A percentile compares a stretch with the other conserved stretches of the same genome.
phyloP scores from a whole-genome alignment of 2,888 invertebrate genomes.

The Amphipoea oculea region DNA sequence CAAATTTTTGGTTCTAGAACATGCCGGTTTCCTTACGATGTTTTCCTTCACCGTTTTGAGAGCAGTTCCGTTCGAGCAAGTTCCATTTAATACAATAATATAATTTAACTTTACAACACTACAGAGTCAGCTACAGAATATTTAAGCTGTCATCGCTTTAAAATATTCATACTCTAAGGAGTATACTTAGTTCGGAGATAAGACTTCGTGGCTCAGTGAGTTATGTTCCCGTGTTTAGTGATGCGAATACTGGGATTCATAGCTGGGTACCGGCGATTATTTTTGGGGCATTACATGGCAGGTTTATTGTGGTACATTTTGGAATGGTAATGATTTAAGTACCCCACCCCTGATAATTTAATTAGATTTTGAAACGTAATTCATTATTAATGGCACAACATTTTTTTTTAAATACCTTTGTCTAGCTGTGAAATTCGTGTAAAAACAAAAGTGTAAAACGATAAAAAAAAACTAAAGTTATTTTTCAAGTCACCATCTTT shows the following conservation, averaged over 20 bases:
- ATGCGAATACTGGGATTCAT: constrained; percentile 51
- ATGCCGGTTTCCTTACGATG: too few relatives aligned
- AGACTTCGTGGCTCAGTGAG: constrained; percentile 62
- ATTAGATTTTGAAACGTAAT: neutral
- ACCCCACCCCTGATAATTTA: neutral
- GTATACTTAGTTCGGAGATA: constrained; percentile 58
- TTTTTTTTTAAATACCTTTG: too few relatives aligned
- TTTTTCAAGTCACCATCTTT: too few relatives aligned
- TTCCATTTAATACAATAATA: neutral
- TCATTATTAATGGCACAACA: too few relatives aligned
- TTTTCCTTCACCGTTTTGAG: too few relatives aligned
- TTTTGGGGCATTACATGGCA: constrained; percentile 21
- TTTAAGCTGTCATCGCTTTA: neutral
- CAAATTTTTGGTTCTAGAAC: too few relatives aligned
- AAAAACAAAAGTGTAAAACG: neutral
- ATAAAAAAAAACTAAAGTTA: neutral
- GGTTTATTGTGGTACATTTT: neutral
- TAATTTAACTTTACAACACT: neutral
- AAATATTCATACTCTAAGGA: constrained; percentile 43
- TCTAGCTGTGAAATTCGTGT: neutral
- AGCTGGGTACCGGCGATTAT: constrained; percentile 45
- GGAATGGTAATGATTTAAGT: neutral
- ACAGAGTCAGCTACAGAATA: neutral
- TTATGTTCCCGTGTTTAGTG: constrained; percentile 59
- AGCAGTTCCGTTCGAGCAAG: too few relatives aligned